A percentile compares a stretch with the other conserved stretches of the same genome.
These are phyloP conservation scores for Drosophila ercepeae DNA, from an alignment of 1,140 invertebrate species.

Conservation along the genomic window DNA sequence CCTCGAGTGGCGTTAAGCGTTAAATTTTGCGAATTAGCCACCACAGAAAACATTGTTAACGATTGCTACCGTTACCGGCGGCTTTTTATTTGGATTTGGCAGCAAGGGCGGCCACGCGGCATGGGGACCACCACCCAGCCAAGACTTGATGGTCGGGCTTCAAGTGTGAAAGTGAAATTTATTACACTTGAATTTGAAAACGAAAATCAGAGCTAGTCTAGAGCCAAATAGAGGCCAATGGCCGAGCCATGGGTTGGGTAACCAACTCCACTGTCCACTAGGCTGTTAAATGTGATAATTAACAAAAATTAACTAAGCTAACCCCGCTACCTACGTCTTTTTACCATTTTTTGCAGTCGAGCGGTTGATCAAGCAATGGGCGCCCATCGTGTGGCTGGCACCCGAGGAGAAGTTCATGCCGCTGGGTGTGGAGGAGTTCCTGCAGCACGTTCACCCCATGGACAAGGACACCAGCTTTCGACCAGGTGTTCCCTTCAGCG, in stretches of 20 bases:
- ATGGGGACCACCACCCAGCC: constrained; percentile 34
- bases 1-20: constrained; percentile 23
- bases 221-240: constrained; percentile 11
- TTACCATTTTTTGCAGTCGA: constrained; percentile 81
- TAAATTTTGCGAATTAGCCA: constrained; percentile 66
- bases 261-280: constrained; percentile 18
- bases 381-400: constrained; percentile 87
- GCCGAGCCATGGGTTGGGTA: constrained; percentile 41
- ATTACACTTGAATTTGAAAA: constrained; percentile 68
- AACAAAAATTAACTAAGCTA: constrained; percentile 37
- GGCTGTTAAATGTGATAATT: constrained; percentile 36
- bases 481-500: constrained; percentile 67
- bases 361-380: constrained; percentile 85
- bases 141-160: constrained; percentile 55
- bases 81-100: not conserved
- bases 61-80: constrained; percentile 14
- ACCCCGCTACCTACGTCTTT: constrained; percentile 27
- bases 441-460: constrained; percentile 85
- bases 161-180: constrained; percentile 79
- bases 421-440: constrained; percentile 86
- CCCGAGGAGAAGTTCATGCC: constrained; percentile 87
- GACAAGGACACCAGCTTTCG: constrained; percentile 71
- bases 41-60: not conserved
- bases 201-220: constrained; percentile 65
- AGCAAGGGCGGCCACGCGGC: too few species aligned